These are phyloP conservation scores for Amazona finschi DNA, from an alignment of 2,797 vertebrate species.

Conservation along the genomic window DNA sequence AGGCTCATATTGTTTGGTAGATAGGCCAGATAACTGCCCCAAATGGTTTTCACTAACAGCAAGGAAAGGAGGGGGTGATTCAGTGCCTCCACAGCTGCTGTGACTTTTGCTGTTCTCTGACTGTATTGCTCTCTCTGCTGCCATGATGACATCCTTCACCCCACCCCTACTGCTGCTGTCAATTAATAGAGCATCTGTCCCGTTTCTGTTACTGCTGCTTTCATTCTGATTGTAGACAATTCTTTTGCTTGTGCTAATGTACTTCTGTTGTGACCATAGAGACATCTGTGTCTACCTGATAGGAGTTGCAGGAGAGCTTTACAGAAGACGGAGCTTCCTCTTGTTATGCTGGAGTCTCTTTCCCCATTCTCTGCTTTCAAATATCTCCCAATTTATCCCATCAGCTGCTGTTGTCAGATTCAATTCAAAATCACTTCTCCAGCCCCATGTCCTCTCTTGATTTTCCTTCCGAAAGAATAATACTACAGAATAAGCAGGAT, in stretches of 20 bases:
- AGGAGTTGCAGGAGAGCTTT: not conserved
- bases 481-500: not conserved
- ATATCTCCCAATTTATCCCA: not conserved
- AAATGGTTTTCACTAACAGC: not conserved
- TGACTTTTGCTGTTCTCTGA: not conserved
- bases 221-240: not conserved
- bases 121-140: not conserved
- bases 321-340: not conserved
- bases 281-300: not conserved
- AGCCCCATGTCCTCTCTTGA: not conserved
- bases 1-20: not conserved
- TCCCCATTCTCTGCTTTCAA: not conserved
- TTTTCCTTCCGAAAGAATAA: not conserved
- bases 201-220: not conserved
- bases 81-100: slow-evolving; percentile 10
- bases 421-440: not conserved
- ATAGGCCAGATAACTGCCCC: slow-evolving; percentile 4
- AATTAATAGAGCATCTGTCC: slow-evolving; percentile 19
- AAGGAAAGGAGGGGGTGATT: not conserved
- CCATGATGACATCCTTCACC: not conserved
- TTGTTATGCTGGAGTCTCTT: not conserved
- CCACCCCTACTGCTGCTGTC: slow-evolving; percentile 31
- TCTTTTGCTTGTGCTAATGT: not conserved
- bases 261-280: not conserved
- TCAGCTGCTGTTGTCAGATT: not conserved